Conservation (phyloP, 2,113 vertebrate genomes). For the Myiozetetes cayanensis region DNA sequence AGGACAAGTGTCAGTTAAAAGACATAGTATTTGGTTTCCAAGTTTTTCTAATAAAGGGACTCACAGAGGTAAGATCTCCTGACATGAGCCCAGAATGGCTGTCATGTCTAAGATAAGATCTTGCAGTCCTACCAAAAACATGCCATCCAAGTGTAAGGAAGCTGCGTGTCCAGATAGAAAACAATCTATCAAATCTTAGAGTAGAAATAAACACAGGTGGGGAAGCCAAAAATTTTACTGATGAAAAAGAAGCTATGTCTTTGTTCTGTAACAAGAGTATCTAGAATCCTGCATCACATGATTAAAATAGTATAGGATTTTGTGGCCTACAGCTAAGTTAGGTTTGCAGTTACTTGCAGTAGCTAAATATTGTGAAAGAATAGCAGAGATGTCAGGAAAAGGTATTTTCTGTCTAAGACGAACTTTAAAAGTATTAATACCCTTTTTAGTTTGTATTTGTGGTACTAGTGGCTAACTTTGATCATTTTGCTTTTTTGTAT, state of each 20-base stretch:
- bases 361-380: background rate
- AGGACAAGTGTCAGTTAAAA: background rate
- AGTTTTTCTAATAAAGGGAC: background rate
- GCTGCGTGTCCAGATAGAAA: background rate
- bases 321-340: background rate
- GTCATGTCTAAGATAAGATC: background rate
- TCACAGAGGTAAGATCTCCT: background rate
- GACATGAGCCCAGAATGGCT: background rate
- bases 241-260: background rate
- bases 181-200: background rate
- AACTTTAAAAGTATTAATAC: slow-evolving; percentile 35
- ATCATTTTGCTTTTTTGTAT: slow-evolving; percentile 9
- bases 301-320: background rate
- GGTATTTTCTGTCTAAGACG: background rate
- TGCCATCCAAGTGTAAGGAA: background rate
- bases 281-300: background rate
- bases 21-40: background rate
- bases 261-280: background rate
- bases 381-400: background rate
- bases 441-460: background rate
- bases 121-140: background rate
- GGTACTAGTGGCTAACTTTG: background rate
- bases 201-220: background rate
- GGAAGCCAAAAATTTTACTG: background rate
- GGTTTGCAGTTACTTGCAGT: background rate